phyloP scores from a whole-genome alignment of 2,888 invertebrate species.

The Mellilla xanthometata region DNA sequence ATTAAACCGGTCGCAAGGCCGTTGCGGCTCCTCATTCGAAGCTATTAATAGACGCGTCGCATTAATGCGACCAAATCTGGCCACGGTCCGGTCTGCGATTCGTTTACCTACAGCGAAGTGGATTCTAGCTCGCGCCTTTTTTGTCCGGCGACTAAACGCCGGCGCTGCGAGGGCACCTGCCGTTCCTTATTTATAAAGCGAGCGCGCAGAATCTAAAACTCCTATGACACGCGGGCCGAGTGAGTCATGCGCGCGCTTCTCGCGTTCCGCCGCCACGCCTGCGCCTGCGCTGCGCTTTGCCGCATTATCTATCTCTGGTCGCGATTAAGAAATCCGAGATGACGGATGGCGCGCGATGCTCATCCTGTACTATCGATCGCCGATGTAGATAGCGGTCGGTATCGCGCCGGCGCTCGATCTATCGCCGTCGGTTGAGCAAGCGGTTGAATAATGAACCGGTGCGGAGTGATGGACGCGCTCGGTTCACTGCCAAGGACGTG shows the following conservation, averaged over 20 bases:
- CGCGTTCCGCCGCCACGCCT: slow-evolving; percentile 30
- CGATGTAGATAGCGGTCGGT: slow-evolving; percentile 51
- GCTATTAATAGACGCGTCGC: slow-evolving; percentile 38
- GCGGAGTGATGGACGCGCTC: slow-evolving; percentile 54
- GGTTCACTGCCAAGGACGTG: slow-evolving; percentile 70
- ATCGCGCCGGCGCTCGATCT: slow-evolving; percentile 36
- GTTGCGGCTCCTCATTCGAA: slow-evolving; percentile 32
- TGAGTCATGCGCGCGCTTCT: slow-evolving; percentile 43
- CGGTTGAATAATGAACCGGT: slow-evolving; percentile 59
- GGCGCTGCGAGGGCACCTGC: slow-evolving; percentile 53
- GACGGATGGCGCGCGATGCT: slow-evolving; percentile 43
- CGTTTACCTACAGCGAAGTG: slow-evolving; percentile 39
- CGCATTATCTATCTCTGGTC: slow-evolving; percentile 39
- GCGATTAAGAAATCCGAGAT: slow-evolving; percentile 44
- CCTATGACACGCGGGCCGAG: slow-evolving; percentile 40
- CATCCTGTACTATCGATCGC: slow-evolving; percentile 44
- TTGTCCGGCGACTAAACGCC: slow-evolving; percentile 49
- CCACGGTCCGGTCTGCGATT: slow-evolving; percentile 24
- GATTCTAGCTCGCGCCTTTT: slow-evolving; percentile 51
- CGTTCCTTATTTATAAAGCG: slow-evolving; percentile 47
- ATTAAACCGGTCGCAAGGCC: slow-evolving; percentile 55
- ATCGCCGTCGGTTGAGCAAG: slow-evolving; percentile 54
- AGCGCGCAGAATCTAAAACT: slow-evolving; percentile 38
- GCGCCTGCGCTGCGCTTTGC: slow-evolving; percentile 26
- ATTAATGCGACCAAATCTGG: slow-evolving; percentile 53